These are phyloP conservation scores for Scolopax bukidnonensis DNA, from an alignment of 2,797 vertebrate genomes.

Conservation along the genomic window DNA sequence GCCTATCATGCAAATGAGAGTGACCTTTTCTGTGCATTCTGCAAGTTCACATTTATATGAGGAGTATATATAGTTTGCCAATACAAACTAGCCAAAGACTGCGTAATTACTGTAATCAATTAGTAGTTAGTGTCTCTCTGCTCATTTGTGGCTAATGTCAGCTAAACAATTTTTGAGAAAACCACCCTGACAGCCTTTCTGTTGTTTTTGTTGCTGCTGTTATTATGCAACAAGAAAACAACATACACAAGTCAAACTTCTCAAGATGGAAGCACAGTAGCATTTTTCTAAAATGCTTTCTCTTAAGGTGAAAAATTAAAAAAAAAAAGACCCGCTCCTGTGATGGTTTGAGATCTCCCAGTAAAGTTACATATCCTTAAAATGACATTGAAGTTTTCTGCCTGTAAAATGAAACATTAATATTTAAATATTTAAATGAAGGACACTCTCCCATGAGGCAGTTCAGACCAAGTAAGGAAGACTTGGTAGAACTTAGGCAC, in stretches of 20 bases:
- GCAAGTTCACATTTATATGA: slow-evolving; percentile 94
- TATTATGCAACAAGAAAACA: slow-evolving; percentile 68
- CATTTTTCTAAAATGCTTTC: not conserved
- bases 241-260: slow-evolving; percentile 67
- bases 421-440: slow-evolving; percentile 99
- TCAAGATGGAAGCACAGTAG: slow-evolving; percentile 61
- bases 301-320: slow-evolving; percentile 15
- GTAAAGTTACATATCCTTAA: slow-evolving; percentile 89
- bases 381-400: slow-evolving; percentile 92
- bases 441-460: slow-evolving; percentile 84
- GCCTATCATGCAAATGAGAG: slow-evolving; percentile 97
- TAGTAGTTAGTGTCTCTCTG: slow-evolving; percentile 90
- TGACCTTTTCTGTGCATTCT: slow-evolving; percentile 94
- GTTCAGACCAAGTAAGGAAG: slow-evolving; percentile 76
- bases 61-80: slow-evolving; percentile 89
- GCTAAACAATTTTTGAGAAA: slow-evolving; percentile 87
- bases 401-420: slow-evolving; percentile 89
- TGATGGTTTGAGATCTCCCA: slow-evolving; percentile 30
- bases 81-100: slow-evolving; percentile 92
- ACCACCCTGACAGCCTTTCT: slow-evolving; percentile 78
- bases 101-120: slow-evolving; percentile 97
- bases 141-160: slow-evolving; percentile 90
- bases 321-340: slow-evolving; percentile 1
- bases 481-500: slow-evolving; percentile 85
- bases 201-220: slow-evolving; percentile 75